These are phyloP conservation scores for Caenorhabditis panamensis DNA, from an alignment of 2,888 invertebrate genomes.

Conservation along the genomic window DNA sequence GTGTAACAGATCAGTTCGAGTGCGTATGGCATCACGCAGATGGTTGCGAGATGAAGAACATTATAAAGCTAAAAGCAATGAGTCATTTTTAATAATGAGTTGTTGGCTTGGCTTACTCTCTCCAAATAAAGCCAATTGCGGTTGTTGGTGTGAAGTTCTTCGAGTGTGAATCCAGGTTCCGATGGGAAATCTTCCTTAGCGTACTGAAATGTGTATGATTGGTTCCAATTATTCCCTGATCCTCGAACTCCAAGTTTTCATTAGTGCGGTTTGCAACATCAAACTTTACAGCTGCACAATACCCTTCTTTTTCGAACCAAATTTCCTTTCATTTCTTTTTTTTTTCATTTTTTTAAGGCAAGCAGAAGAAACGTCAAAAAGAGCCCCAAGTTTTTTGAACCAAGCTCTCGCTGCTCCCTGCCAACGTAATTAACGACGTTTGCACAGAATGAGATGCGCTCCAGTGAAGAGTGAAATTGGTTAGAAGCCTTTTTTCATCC, in stretches of 20 bases:
- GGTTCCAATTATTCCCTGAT: constrained; percentile 7
- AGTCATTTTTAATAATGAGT: not conserved
- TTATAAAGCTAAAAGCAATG: constrained; percentile 68
- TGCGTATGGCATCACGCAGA: constrained; percentile 68
- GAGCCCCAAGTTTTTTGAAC: not conserved
- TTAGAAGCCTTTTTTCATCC: constrained; percentile 11
- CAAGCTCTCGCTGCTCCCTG: not conserved
- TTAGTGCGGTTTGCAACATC: not conserved
- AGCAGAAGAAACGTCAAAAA: constrained; percentile 26
- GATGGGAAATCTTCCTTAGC: constrained; percentile 41
- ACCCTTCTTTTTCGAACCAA: constrained; percentile 5
- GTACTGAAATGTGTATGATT: constrained; percentile 28
- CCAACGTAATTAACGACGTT: constrained; percentile 42
- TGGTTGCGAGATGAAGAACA: constrained; percentile 67
- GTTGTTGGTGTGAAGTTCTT: constrained; percentile 51
- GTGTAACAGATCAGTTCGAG: constrained; percentile 68
- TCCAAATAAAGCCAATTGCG: constrained; percentile 58
- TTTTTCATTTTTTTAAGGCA: constrained; percentile 9
- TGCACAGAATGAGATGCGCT: constrained; percentile 25
- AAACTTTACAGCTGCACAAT: not conserved
- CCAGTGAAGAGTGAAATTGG: constrained; percentile 44
- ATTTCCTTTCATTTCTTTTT: constrained; percentile 26
- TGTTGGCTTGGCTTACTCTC: constrained; percentile 19
- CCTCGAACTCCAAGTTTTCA: constrained; percentile 12
- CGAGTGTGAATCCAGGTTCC: constrained; percentile 48